phyloP scores from a whole-genome alignment of 1,140 invertebrate genomes.

The Charaxes varanes region DNA sequence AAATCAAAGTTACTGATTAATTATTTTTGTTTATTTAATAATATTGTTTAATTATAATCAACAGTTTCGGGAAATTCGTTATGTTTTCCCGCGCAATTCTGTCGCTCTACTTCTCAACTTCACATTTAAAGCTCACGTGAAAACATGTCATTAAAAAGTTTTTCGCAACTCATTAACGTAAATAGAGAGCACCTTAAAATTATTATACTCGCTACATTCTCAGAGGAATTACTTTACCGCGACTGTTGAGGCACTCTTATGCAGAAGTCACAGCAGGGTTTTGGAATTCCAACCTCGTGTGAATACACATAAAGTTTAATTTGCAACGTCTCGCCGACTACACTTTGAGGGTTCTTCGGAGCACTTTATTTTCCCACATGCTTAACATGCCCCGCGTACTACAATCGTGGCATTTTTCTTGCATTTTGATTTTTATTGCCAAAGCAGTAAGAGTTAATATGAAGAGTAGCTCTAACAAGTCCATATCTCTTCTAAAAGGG shows the following conservation, averaged over 20 bases:
- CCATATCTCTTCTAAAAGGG: conserved; percentile 1
- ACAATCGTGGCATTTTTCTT: conserved; percentile 16
- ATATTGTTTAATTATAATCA: too few species aligned
- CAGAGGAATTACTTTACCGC: conserved; percentile 19
- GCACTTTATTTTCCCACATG: conserved; percentile 16
- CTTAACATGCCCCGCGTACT: conserved; percentile 12
- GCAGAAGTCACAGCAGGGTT: background rate
- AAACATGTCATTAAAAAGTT: conserved; percentile 22
- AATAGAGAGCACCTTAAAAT: conserved; percentile 25
- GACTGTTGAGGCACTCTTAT: conserved; percentile 13
- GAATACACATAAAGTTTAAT: background rate
- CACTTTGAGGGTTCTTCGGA: conserved; percentile 8
- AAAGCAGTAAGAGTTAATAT: conserved; percentile 7
- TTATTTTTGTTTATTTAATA: too few species aligned
- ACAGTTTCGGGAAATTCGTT: too few species aligned
- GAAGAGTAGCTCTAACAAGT: background rate
- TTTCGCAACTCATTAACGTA: conserved; percentile 26
- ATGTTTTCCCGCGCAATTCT: background rate
- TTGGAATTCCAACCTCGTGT: background rate
- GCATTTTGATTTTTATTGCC: conserved; percentile 7
- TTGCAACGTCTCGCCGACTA: background rate
- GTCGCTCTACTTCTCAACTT: background rate
- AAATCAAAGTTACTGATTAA: too few species aligned
- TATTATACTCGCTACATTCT: conserved; percentile 23
- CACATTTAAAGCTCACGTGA: conserved; percentile 2